Evolutionary conservation across 1,140 invertebrate species (phyloP).

Genomic region (Pogonus chalceus): DNA sequence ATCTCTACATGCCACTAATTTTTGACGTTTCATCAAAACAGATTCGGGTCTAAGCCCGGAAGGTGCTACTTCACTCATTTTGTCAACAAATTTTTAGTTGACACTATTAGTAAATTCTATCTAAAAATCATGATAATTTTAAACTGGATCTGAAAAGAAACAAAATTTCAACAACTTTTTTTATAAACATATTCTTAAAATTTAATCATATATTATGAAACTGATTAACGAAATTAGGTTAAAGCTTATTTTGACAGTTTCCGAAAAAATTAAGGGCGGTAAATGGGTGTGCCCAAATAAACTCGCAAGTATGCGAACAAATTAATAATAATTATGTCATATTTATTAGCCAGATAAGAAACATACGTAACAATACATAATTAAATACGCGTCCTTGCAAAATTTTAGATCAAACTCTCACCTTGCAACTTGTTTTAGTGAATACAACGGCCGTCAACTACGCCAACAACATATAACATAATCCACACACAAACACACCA

Average conservation of each 20-base stretch:
- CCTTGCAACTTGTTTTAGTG: neutral
- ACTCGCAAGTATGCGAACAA: neutral
- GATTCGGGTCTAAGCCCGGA: neutral
- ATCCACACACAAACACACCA: neutral
- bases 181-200: neutral
- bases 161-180: neutral
- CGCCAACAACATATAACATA: neutral
- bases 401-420: neutral
- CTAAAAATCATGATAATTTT: neutral
- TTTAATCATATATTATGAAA: neutral
- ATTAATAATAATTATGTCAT: neutral
- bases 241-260: neutral
- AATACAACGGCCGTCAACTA: neutral
- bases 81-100: neutral
- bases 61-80: neutral
- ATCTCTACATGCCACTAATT: neutral
- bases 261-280: neutral
- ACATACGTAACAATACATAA: neutral
- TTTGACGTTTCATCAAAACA: constrained; percentile 2
- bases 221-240: too few relatives aligned
- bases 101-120: neutral
- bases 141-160: neutral
- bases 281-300: neutral
- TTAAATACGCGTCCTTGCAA: neutral
- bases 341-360: neutral